phyloP scores from a whole-genome alignment of 2,113 vertebrate genomes.

The Speoplatyrhinus poulsoni region DNA sequence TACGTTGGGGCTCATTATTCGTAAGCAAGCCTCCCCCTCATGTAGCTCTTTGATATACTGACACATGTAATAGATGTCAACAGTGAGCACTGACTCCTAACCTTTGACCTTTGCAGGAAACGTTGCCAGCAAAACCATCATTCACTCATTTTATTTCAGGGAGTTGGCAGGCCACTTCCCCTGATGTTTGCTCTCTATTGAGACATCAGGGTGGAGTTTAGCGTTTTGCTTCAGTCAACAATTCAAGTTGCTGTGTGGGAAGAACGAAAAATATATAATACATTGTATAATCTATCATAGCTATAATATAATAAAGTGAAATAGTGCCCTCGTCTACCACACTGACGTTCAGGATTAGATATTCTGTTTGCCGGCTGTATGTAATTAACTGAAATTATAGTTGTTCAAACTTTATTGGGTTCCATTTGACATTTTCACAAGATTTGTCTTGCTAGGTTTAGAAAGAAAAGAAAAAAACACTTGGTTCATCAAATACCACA shows the following conservation, averaged over 20 bases:
- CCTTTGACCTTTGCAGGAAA: constrained; percentile 7
- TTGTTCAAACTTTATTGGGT: too few relatives aligned
- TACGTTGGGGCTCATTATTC: constrained; percentile 14
- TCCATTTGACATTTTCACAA: too few relatives aligned
- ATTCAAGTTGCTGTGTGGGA: background rate
- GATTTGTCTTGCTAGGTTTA: too few relatives aligned
- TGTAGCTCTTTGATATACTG: constrained; percentile 23
- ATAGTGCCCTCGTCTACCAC: too few relatives aligned
- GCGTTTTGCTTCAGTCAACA: too few relatives aligned
- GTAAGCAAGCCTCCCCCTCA: constrained; percentile 31
- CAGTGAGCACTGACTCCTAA: constrained; percentile 14
- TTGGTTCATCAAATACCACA: too few relatives aligned
- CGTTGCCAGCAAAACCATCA: background rate
- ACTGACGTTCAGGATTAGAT: too few relatives aligned
- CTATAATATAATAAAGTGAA: too few relatives aligned
- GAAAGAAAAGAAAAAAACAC: too few relatives aligned
- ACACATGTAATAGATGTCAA: constrained; percentile 7
- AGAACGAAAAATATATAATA: background rate
- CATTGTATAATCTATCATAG: background rate
- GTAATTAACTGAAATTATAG: too few relatives aligned
- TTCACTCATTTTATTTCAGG: background rate
- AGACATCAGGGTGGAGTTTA: background rate
- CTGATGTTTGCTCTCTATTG: background rate
- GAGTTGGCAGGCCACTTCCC: background rate
- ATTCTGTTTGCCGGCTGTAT: too few relatives aligned